These are phyloP conservation scores for Sarcoramphus papa DNA, from an alignment of 2,797 vertebrate genomes.

Conservation along the genomic window DNA sequence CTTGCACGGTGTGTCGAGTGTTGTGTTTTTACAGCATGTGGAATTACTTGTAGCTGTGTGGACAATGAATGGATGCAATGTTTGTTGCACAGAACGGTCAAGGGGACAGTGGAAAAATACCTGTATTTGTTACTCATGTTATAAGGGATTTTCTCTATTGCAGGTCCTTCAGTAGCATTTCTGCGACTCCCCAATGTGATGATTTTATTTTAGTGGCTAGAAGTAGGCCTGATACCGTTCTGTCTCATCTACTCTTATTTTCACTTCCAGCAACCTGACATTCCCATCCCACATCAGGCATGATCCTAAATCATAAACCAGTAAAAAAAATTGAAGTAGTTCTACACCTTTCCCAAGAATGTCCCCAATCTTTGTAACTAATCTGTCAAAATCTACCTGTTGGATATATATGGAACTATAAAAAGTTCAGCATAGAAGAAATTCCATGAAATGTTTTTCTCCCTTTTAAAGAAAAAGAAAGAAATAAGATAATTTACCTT, in stretches of 20 bases:
- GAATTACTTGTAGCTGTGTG: slow-evolving; percentile 40
- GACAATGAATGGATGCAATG: slow-evolving; percentile 21
- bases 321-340: neutral
- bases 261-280: neutral
- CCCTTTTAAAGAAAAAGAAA: neutral
- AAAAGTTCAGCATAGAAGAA: neutral
- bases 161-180: slow-evolving; percentile 45
- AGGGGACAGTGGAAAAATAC: slow-evolving; percentile 32
- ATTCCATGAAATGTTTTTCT: neutral
- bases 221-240: slow-evolving; percentile 2
- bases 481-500: neutral
- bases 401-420: neutral
- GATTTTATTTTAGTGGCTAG: slow-evolving; percentile 34
- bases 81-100: slow-evolving; percentile 25
- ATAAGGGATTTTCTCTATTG: slow-evolving; percentile 52
- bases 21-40: slow-evolving; percentile 67
- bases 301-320: neutral
- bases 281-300: slow-evolving; percentile 21
- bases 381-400: neutral
- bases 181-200: neutral
- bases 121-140: slow-evolving; percentile 11
- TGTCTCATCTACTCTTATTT: slow-evolving; percentile 24
- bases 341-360: neutral
- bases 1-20: slow-evolving; percentile 61
- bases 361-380: neutral